phyloP scores from a whole-genome alignment of 2,888 invertebrate genomes.

The Thysanoteuthis rhombus region DNA sequence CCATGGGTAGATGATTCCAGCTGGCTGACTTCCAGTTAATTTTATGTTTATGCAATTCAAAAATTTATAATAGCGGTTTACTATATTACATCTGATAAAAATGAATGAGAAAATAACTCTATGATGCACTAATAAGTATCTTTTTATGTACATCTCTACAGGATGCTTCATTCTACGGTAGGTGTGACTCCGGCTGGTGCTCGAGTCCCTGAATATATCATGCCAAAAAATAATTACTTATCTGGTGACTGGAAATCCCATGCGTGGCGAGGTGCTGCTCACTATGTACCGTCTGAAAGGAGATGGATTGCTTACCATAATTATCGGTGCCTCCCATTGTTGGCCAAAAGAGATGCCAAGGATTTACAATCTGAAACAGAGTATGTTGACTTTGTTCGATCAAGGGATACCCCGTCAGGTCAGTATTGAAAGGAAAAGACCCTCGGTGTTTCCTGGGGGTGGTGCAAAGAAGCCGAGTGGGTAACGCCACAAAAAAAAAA shows the following conservation, averaged over 20 bases:
- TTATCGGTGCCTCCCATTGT: conserved; percentile 53
- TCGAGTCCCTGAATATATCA: conserved; percentile 51
- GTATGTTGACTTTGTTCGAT: conserved; percentile 54
- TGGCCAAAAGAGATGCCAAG: conserved; percentile 57
- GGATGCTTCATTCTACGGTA: neutral
- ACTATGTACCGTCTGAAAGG: conserved; percentile 62
- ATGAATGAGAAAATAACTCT: no score
- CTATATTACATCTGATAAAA: neutral
- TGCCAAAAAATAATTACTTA: conserved; percentile 55
- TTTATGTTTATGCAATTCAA: no score
- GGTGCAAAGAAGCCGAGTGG: no score
- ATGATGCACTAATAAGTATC: no score
- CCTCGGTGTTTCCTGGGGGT: rapidly evolving
- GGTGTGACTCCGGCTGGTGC: neutral
- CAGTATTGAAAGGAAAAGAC: neutral
- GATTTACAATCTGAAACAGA: conserved; percentile 61
- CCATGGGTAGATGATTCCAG: no score
- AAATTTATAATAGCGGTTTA: no score
- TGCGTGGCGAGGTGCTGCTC: conserved; percentile 52
- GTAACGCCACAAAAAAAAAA: no score
- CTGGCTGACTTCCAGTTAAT: no score
- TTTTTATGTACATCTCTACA: neutral
- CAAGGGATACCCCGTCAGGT: conserved; percentile 60
- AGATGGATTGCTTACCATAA: conserved; percentile 56
- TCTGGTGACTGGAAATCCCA: conserved; percentile 57